Conservation (phyloP, 2,797 vertebrate genomes). For the Rhinophrynus dorsalis region DNA sequence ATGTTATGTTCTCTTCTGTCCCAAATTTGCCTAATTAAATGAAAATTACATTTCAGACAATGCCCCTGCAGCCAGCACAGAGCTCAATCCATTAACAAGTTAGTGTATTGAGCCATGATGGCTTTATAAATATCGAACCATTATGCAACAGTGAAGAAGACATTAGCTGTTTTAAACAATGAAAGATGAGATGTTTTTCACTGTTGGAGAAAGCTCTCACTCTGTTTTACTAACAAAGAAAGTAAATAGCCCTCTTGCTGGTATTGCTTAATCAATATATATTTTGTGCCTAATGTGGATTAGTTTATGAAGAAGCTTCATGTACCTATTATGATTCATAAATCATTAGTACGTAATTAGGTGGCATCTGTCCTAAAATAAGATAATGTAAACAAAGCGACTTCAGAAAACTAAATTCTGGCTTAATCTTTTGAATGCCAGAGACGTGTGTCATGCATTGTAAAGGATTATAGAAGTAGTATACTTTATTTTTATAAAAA, state of each 20-base stretch:
- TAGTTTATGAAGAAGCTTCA: constrained; percentile 18
- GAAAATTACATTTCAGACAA: constrained; percentile 55
- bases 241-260: constrained; percentile 16
- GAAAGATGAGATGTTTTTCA: constrained; percentile 37
- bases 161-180: constrained; percentile 45
- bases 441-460: too few relatives aligned
- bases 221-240: constrained; percentile 21
- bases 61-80: constrained; percentile 40
- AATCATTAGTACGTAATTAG: constrained; percentile 20
- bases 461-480: too few relatives aligned
- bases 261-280: constrained; percentile 39
- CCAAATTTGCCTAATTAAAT: constrained; percentile 55
- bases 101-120: constrained; percentile 46
- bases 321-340: constrained; percentile 6
- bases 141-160: constrained; percentile 47
- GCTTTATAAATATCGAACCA: constrained; percentile 48
- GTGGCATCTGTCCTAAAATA: background rate
- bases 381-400: constrained; percentile 1
- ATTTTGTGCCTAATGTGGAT: constrained; percentile 30
- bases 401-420: background rate
- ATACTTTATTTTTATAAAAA: too few relatives aligned
- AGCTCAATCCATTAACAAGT: constrained; percentile 51
- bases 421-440: too few relatives aligned
- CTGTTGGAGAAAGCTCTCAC: constrained; percentile 5
- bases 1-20: constrained; percentile 34